Base-by-base conservation (phyloP, 2,797 vertebrate species). In the Typhlichthys subterraneus region DNA sequence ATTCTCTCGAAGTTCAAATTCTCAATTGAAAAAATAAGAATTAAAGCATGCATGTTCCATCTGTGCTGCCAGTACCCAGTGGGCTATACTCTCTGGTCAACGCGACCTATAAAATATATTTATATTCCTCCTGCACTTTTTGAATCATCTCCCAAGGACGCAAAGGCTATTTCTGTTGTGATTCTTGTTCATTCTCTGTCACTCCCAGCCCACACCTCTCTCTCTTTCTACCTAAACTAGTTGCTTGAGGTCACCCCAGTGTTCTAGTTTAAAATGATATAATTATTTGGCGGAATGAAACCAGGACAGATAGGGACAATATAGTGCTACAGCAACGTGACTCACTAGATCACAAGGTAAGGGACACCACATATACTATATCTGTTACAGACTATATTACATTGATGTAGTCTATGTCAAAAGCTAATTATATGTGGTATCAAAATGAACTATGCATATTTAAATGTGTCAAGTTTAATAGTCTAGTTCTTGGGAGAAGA, bases 91-190 rank as follows among this genome's bases (percentile, higher is more conserved):
- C 64, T 80, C 64, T 33, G 81, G 84, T 82, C 82, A 82, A 7
- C 55, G 65, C 33, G 90, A 89, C 91, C 91, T 82, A 92, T 85
- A 91, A 91, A 73, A 83, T 67, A 87, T 91, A 91, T 92, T 90
- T 89, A 85, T 92, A 90, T 63, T 71, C 47, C 65, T 69, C 56
- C 63, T 58, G 49, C 69, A 65, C 57, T 79, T 77, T 85, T 75
- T 76, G 57, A 87, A 75, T 81, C 72, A 65, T 84, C 83, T 90
- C 85, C 65, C 68, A 82, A 84, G 88, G 88, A 85, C 84, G 78
- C 61, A 64, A 59, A 14, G 76, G 73, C 90, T 93, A 91, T 91
- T 91, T 91, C 76, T 75, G 80, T 59, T 64, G 57, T 42, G 52
- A 65, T 70, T 82, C 84, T 79, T 67, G 68, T 71, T 81, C 78